A percentile compares a stretch with the other conserved stretches of the same genome.
Conservation (phyloP, 2,888 invertebrate species). For the Ceramica pisi region DNA sequence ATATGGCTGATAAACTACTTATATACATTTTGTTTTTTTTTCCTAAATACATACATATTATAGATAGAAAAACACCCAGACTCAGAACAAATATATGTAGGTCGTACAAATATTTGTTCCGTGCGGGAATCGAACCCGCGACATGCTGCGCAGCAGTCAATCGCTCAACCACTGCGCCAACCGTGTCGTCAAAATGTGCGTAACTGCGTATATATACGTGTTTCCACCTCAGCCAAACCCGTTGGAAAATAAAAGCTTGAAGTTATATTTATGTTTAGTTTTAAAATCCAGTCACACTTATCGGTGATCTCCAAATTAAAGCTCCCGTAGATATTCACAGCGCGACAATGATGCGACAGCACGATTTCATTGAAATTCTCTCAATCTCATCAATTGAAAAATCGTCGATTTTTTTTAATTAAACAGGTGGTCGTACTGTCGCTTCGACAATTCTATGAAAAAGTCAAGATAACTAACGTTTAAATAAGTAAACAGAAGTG, state of each 20-base stretch:
- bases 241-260: background rate
- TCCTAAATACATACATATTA: no score
- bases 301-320: background rate
- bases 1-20: no score
- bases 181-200: no score
- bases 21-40: no score
- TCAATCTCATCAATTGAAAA: no score
- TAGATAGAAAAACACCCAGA: no score
- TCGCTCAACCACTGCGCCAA: no score
- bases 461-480: background rate
- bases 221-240: background rate
- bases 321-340: background rate
- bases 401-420: background rate
- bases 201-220: no score
- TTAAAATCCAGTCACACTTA: background rate
- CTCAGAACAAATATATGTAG: no score
- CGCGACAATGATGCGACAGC: background rate
- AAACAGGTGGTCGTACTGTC: background rate
- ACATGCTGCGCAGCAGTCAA: no score
- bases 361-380: background rate
- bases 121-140: no score
- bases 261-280: background rate
- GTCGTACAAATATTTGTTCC: no score
- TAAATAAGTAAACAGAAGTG: constrained; percentile 18
- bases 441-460: background rate